Evolutionary conservation across 2,888 invertebrate genomes (phyloP).

Genomic region (Philonicus albiceps): DNA sequence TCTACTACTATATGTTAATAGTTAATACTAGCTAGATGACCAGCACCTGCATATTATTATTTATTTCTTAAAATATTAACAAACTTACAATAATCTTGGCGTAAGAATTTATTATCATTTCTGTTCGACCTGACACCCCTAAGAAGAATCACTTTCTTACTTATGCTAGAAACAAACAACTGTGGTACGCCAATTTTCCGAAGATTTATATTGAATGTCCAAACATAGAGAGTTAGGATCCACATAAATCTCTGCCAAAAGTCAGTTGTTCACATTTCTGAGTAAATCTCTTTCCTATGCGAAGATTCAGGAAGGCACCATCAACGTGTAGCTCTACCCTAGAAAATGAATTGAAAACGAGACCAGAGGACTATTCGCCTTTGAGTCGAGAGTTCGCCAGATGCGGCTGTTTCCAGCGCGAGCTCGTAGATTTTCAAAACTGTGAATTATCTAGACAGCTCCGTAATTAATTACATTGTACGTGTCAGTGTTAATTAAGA

Average conservation of each 20-base stretch:
- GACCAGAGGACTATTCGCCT: neutral
- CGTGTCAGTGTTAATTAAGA: conserved; percentile 32
- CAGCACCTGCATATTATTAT: too few relatives aligned
- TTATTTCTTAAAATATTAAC: too few relatives aligned
- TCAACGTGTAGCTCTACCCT: neutral
- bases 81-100: too few relatives aligned
- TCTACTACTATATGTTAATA: too few relatives aligned
- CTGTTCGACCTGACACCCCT: neutral
- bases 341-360: neutral
- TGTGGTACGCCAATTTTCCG: neutral
- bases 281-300: neutral
- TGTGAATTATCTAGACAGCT: conserved; percentile 22
- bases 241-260: conserved; percentile 24
- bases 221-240: neutral
- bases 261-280: conserved; percentile 1
- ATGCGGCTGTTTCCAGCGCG: neutral
- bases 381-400: neutral
- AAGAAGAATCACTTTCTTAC: neutral
- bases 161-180: neutral
- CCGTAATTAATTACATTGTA: conserved; percentile 27
- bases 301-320: neutral
- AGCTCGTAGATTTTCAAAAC: conserved; percentile 6
- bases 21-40: too few relatives aligned
- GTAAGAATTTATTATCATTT: neutral
- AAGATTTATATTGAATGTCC: conserved; percentile 1